Conservation (phyloP, 2,797 vertebrate genomes). For the Micromesistius poutassou region DNA sequence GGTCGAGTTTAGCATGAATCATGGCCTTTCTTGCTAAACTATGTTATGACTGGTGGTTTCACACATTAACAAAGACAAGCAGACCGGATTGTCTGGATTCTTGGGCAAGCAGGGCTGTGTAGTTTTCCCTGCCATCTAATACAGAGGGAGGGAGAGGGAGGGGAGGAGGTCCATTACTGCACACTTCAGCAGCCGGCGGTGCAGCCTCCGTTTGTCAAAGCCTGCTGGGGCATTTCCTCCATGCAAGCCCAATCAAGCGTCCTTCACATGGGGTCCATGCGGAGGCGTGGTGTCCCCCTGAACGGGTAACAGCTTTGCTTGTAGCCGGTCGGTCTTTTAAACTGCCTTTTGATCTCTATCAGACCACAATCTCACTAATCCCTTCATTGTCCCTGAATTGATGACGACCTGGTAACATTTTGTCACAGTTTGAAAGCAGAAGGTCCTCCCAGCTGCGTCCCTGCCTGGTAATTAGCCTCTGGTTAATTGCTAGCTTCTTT, state of each 20-base stretch:
- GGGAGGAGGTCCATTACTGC: conserved; percentile 36
- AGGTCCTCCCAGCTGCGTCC: conserved; percentile 62
- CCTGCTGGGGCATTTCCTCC: conserved; percentile 53
- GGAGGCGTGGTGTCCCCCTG: background rate
- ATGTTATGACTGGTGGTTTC: background rate
- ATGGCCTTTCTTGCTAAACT: background rate
- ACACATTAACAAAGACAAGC: background rate
- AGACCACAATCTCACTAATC: conserved; percentile 21
- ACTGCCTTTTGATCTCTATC: conserved; percentile 20
- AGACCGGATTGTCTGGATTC: background rate
- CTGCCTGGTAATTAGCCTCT: conserved; percentile 67
- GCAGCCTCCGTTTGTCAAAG: conserved; percentile 47
- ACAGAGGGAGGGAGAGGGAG: no score
- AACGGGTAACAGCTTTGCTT: conserved; percentile 38
- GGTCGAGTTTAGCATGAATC: no score
- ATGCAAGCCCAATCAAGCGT: conserved; percentile 50
- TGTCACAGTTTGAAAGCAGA: conserved; percentile 39
- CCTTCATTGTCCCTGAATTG: conserved; percentile 33
- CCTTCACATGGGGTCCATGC: conserved; percentile 26
- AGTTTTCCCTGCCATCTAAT: background rate
- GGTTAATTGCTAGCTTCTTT: conserved; percentile 69
- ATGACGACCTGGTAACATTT: conserved; percentile 42
- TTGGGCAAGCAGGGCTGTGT: background rate
- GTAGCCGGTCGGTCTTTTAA: conserved; percentile 8
- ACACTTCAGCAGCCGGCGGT: conserved; percentile 53